Percentiles rank a stretch among this genome's conserved stretches.
Conservation (phyloP, 2,888 invertebrate species). For the Eilema depressum region DNA sequence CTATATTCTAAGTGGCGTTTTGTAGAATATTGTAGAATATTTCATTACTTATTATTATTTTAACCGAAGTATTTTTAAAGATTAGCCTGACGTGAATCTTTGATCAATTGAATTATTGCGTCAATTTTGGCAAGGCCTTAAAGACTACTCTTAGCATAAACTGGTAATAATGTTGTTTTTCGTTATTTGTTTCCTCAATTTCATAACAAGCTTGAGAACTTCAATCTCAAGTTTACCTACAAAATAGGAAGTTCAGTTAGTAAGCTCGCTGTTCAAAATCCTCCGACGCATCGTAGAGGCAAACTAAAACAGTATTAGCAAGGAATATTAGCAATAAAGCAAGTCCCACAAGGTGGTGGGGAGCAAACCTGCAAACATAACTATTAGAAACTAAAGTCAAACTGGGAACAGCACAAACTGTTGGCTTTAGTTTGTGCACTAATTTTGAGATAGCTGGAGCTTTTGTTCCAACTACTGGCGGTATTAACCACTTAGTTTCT, state of each 20-base stretch:
- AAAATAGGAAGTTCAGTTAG: not conserved
- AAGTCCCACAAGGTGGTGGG: not conserved
- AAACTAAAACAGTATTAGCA: not conserved
- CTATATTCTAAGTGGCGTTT: too few relatives aligned
- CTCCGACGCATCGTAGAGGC: not conserved
- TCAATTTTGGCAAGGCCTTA: too few relatives aligned
- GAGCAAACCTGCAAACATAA: constrained; percentile 21
- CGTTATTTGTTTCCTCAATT: not conserved
- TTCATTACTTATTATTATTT: too few relatives aligned
- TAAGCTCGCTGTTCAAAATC: not conserved
- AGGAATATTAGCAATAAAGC: not conserved
- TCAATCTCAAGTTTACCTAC: not conserved
- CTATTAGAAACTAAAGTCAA: constrained; percentile 44
- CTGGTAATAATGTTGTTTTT: too few relatives aligned
- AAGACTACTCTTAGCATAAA: too few relatives aligned
- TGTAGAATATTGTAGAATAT: too few relatives aligned
- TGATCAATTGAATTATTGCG: too few relatives aligned
- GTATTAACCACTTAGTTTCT: not conserved
- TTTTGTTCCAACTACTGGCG: not conserved
- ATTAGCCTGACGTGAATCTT: too few relatives aligned
- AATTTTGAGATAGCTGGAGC: not conserved
- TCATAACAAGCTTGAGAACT: not conserved
- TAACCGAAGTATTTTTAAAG: too few relatives aligned
- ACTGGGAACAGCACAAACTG: constrained; percentile 25
- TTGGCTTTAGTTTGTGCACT: not conserved